phyloP scores from a whole-genome alignment of 2,888 invertebrate species.

The Cantharis rustica region DNA sequence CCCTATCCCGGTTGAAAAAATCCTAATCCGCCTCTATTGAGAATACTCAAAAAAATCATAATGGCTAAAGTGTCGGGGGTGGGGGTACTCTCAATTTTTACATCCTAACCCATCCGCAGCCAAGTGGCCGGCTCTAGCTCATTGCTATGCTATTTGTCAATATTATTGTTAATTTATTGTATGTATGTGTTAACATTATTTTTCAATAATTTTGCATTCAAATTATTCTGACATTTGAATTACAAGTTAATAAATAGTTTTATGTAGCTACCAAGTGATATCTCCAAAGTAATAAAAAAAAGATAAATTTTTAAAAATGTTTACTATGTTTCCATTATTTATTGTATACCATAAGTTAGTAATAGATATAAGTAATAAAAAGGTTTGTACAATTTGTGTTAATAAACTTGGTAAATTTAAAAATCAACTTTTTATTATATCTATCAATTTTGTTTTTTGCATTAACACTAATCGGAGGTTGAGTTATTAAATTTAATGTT shows the following conservation, averaged over 20 bases:
- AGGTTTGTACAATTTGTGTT: not conserved
- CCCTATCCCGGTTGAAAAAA: too few relatives aligned
- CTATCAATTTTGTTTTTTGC: not conserved
- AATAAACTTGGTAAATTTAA: not conserved
- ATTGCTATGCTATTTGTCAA: not conserved
- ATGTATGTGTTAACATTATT: not conserved
- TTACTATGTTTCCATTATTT: not conserved
- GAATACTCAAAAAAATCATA: too few relatives aligned
- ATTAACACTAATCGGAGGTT: not conserved
- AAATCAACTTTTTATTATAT: not conserved
- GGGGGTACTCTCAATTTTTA: too few relatives aligned
- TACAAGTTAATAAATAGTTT: not conserved
- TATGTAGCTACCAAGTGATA: not conserved
- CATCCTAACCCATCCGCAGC: too few relatives aligned
- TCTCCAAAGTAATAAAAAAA: not conserved
- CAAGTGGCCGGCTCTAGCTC: too few relatives aligned
- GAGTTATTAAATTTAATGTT: not conserved
- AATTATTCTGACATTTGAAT: too few relatives aligned
- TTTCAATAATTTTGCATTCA: not conserved
- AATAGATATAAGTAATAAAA: not conserved
- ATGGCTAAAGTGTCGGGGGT: too few relatives aligned
- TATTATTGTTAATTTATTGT: not conserved
- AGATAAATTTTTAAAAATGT: not conserved
- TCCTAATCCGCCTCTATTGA: too few relatives aligned
- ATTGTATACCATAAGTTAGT: not conserved